A percentile compares a stretch with the other conserved stretches of the same genome.
Evolutionary conservation across 2,888 invertebrate species (phyloP).

Genomic region (Choreutis nemorana): DNA sequence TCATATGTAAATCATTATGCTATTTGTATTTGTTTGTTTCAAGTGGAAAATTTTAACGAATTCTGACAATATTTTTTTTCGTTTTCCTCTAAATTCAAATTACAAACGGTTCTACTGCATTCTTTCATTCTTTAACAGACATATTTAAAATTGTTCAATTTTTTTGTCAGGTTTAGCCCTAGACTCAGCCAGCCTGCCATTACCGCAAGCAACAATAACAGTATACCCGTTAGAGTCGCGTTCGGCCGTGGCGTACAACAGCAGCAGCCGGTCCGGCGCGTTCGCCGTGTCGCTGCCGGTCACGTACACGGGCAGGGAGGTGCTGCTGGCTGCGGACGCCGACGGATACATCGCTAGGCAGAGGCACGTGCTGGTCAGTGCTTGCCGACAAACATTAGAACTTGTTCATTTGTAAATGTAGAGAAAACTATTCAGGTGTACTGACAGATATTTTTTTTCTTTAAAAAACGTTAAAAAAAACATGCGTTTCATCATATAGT

Average conservation of each 20-base stretch:
- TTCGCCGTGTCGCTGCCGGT: slow-evolving; percentile 54
- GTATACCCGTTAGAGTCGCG: slow-evolving; percentile 42
- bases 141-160: no score
- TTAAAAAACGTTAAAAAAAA: neutral
- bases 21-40: slow-evolving; percentile 6
- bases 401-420: neutral
- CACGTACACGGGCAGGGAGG: slow-evolving; percentile 39
- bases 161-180: slow-evolving; percentile 64
- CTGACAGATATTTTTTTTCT: neutral
- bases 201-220: slow-evolving; percentile 55
- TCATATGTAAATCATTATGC: no score
- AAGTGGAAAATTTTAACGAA: neutral
- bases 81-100: no score
- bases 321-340: slow-evolving; percentile 63
- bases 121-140: no score
- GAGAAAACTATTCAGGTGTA: neutral
- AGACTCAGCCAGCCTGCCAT: slow-evolving; percentile 66
- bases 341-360: slow-evolving; percentile 67
- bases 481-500: no score
- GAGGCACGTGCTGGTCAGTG: slow-evolving; percentile 52
- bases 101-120: no score
- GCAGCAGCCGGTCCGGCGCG: slow-evolving; percentile 45
- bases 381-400: no score
- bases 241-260: slow-evolving; percentile 24
- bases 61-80: neutral